Evolutionary conservation across 2,888 invertebrate genomes (phyloP).

Genomic region (Digitonthophagus gazella): DNA sequence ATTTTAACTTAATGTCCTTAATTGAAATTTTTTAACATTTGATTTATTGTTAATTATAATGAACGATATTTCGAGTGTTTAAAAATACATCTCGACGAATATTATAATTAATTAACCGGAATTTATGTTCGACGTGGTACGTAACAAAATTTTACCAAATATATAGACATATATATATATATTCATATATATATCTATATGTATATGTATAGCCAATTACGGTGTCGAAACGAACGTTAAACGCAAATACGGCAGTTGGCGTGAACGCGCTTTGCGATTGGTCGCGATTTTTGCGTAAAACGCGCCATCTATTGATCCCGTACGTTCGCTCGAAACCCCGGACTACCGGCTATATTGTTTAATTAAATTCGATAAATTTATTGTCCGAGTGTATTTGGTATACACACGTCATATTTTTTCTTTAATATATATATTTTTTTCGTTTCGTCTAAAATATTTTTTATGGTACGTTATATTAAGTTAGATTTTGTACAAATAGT

Average conservation of each 20-base stretch:
- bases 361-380: neutral
- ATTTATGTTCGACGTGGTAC: neutral
- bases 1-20: no score
- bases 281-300: neutral
- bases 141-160: neutral
- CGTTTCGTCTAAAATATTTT: no score
- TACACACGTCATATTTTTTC: no score
- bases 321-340: neutral
- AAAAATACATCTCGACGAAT: neutral
- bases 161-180: no score
- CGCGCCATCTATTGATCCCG: neutral
- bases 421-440: no score
- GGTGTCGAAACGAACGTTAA: neutral
- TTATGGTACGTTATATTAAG: no score
- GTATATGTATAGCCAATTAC: no score
- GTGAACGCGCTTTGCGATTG: neutral
- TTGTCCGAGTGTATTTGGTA: neutral
- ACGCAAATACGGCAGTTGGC: neutral
- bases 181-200: no score
- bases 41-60: no score
- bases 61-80: neutral
- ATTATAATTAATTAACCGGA: neutral
- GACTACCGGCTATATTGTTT: neutral
- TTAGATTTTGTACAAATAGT: no score
- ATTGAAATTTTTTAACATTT: no score